phyloP scores from a whole-genome alignment of 2,888 invertebrate species.

The Drosophila austrosaltans region DNA sequence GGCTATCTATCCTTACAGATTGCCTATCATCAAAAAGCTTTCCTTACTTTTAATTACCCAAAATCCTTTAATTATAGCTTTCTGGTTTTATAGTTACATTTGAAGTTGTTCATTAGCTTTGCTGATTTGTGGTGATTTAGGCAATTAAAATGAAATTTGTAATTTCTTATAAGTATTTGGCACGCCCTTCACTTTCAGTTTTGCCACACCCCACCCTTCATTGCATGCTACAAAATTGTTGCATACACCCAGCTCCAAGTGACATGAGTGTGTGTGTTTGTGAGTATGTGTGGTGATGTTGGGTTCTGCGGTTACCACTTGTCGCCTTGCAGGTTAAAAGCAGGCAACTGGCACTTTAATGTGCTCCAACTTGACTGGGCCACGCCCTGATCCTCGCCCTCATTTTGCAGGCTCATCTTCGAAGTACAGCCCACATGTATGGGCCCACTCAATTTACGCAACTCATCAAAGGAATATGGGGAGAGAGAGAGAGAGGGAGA shows the following conservation, averaged over 20 bases:
- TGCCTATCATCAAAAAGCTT: no score
- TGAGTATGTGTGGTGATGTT: conserved; percentile 20
- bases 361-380: conserved; percentile 31
- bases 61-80: neutral
- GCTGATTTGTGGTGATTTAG: conserved; percentile 39
- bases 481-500: neutral
- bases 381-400: conserved; percentile 36
- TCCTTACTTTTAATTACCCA: neutral
- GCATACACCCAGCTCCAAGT: conserved; percentile 54
- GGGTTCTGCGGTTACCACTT: conserved; percentile 45
- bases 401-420: conserved; percentile 1
- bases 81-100: neutral
- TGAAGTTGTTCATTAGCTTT: conserved; percentile 5
- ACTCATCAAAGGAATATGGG: conserved; percentile 52
- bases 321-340: conserved; percentile 30
- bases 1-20: no score
- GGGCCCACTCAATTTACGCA: conserved; percentile 76
- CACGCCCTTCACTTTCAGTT: conserved; percentile 4
- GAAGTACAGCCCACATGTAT: conserved; percentile 35
- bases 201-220: neutral
- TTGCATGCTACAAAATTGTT: conserved; percentile 61
- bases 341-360: conserved; percentile 64
- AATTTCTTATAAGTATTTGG: conserved; percentile 42
- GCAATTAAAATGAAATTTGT: conserved; percentile 59
- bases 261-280: neutral